A percentile compares a stretch with the other conserved stretches of the same genome.
These are phyloP conservation scores for Rhinogobio ventralis DNA, from an alignment of 2,797 vertebrate genomes.

Conservation along the genomic window DNA sequence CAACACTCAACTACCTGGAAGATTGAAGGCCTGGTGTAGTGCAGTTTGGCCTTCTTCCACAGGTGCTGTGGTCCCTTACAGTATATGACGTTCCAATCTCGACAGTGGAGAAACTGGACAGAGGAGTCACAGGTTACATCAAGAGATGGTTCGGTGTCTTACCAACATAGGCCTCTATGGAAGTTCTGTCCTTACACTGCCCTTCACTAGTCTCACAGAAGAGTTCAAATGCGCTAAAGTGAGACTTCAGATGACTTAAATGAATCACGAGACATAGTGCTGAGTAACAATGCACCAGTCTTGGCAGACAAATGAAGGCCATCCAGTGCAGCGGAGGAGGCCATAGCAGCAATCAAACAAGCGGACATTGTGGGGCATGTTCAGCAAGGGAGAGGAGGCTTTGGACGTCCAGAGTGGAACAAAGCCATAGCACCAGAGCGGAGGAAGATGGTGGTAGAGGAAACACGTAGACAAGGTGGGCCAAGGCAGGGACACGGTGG, in stretches of 20 bases:
- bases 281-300: neutral
- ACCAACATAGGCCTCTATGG: neutral
- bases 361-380: neutral
- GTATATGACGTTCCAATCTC: too few species aligned
- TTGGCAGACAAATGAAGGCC: neutral
- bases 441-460: constrained; percentile 13
- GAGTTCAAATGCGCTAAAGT: neutral
- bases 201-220: neutral
- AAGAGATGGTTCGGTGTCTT: too few species aligned
- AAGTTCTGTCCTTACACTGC: neutral
- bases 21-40: too few species aligned
- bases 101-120: neutral
- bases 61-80: too few species aligned
- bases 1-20: too few species aligned
- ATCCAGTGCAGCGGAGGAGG: neutral
- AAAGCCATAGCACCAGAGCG: constrained; percentile 15
- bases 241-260: neutral
- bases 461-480: neutral
- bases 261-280: too few species aligned
- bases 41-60: too few species aligned
- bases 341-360: neutral
- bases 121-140: neutral
- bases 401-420: constrained; percentile 7
- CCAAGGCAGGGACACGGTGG: constrained; percentile 4
- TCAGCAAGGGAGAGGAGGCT: constrained; percentile 31